Percentiles rank a stretch among this genome's conserved stretches.
Evolutionary conservation across 1,140 invertebrate genomes (phyloP).

Genomic region (Papilio xuthus): DNA sequence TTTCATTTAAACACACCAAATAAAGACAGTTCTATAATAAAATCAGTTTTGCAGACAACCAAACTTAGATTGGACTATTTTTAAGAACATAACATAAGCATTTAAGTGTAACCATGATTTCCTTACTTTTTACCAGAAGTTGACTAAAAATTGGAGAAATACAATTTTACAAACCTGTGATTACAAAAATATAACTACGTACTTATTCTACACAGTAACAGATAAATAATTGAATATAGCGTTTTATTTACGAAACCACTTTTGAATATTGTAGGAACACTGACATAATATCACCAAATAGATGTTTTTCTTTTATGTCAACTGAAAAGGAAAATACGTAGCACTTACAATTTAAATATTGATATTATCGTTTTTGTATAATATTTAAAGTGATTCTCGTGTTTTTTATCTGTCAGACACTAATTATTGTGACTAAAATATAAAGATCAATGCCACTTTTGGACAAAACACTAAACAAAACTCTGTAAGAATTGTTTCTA

Average conservation of each 20-base stretch:
- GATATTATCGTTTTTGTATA: conserved; percentile 9
- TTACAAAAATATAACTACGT: conserved; percentile 76
- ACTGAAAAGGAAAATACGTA: background rate
- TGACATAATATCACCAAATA: conserved; percentile 52
- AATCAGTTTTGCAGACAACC: conserved; percentile 18
- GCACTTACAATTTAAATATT: background rate
- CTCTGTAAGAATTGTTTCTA: background rate
- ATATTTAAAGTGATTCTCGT: background rate
- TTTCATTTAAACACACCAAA: conserved; percentile 72
- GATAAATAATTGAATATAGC: conserved; percentile 66
- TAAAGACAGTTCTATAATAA: conserved; percentile 43
- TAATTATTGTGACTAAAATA: background rate
- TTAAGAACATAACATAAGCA: conserved; percentile 30
- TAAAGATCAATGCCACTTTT: background rate
- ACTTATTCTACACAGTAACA: conserved; percentile 62
- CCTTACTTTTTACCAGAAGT: conserved; percentile 29
- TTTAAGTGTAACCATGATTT: conserved; percentile 21
- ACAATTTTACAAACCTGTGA: conserved; percentile 52
- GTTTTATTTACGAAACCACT: conserved; percentile 54
- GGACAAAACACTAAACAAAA: background rate
- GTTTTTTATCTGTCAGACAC: background rate
- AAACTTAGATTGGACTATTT: conserved; percentile 16
- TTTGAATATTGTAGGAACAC: conserved; percentile 60
- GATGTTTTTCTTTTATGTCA: conserved; percentile 4
- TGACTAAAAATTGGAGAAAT: conserved; percentile 30